A percentile compares a stretch with the other conserved stretches of the same genome.
Conservation (phyloP, 2,797 vertebrate species). For the Rhincodon typus region DNA sequence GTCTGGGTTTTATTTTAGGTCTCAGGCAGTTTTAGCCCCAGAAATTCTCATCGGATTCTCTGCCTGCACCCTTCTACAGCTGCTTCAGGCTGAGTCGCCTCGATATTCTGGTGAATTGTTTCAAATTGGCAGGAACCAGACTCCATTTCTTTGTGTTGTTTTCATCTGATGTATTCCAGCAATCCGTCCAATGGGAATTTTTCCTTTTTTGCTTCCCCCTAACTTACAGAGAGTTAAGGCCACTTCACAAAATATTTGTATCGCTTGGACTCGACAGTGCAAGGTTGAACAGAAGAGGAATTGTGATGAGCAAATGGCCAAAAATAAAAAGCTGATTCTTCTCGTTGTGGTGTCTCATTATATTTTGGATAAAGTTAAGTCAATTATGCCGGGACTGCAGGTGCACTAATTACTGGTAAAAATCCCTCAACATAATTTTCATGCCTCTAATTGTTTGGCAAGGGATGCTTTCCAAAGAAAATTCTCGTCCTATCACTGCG, state of each 20-base stretch:
- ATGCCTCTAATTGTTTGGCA: background rate
- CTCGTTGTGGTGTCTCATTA: background rate
- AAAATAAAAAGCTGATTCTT: background rate
- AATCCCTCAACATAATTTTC: constrained; percentile 7
- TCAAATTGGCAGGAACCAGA: background rate
- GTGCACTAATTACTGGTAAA: background rate
- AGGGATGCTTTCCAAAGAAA: background rate
- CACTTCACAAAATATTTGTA: background rate
- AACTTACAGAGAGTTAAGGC: no score
- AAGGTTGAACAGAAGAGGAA: background rate
- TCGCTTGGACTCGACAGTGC: no score
- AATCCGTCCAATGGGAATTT: background rate
- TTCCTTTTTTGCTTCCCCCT: background rate
- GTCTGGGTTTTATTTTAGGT: background rate
- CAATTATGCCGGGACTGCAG: background rate
- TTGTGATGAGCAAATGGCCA: background rate
- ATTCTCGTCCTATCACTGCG: background rate
- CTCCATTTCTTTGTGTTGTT: background rate
- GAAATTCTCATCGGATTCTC: background rate
- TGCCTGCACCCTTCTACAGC: background rate
- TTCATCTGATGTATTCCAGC: background rate
- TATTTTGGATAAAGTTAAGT: background rate
- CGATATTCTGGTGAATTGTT: background rate
- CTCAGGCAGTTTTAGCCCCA: background rate
- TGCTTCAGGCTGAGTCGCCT: background rate